These are phyloP conservation scores for Agriotes lineatus DNA, from an alignment of 2,888 invertebrate species.

Conservation along the genomic window DNA sequence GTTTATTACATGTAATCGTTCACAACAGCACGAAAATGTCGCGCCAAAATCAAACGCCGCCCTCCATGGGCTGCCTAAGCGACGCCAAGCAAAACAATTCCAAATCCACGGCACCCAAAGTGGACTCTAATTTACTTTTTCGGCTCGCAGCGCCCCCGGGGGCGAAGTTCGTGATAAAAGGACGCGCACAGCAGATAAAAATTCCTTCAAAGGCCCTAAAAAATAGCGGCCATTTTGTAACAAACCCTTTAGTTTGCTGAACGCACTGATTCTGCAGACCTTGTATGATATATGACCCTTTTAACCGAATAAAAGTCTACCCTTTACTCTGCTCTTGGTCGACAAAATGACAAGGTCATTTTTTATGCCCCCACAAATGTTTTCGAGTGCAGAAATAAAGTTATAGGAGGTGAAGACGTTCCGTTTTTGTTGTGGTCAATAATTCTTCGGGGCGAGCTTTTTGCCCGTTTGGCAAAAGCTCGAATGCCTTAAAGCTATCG, in stretches of 20 bases:
- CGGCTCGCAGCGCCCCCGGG: not conserved
- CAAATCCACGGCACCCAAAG: constrained; percentile 2
- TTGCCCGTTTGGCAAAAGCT: too few relatives aligned
- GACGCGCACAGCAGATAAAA: constrained; percentile 8
- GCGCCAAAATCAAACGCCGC: too few relatives aligned
- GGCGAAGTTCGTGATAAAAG: constrained; percentile 16
- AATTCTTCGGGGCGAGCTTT: too few relatives aligned
- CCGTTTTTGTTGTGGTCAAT: not conserved
- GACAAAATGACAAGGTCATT: constrained; percentile 44
- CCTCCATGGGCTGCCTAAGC: too few relatives aligned
- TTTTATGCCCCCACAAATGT: constrained; percentile 40
- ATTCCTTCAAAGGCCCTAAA: constrained; percentile 31
- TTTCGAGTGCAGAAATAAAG: constrained; percentile 38
- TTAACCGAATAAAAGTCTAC: constrained; percentile 46
- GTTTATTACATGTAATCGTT: too few relatives aligned
- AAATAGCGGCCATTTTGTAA: constrained; percentile 44
- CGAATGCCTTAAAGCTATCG: too few relatives aligned
- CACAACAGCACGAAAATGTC: too few relatives aligned
- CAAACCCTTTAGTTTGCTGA: constrained; percentile 46
- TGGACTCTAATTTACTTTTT: constrained; percentile 19
- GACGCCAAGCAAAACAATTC: not conserved
- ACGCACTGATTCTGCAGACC: constrained; percentile 42
- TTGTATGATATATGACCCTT: constrained; percentile 44
- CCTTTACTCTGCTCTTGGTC: constrained; percentile 40
- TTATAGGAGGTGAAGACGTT: constrained; percentile 24